Base-by-base conservation (phyloP, 1,140 invertebrate genomes). In the Drosophila equinoxialis region DNA sequence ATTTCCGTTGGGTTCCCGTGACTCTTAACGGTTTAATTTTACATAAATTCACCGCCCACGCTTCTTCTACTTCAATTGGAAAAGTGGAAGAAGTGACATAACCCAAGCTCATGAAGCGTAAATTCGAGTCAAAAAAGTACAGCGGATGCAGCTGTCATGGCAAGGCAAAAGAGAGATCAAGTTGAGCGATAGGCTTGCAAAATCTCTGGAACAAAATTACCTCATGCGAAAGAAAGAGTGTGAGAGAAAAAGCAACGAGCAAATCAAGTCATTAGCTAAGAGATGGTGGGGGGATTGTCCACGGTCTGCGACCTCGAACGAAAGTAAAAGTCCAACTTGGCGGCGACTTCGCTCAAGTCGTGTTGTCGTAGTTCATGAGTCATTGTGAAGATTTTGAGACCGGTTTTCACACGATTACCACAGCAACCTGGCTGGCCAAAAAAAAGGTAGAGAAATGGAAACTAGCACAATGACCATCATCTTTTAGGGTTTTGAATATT, bases 261-360 rank as follows among this genome's bases (percentile, higher is more conserved):
- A 77, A 75, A 75, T 70, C 62, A 71, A 64, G 76, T 75, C 76
- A 78, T 78, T 78, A 78, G 71, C 68, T 71, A 61, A 59, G 17
- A 59, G 57, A 59, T 14, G 33, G 45, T 17, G 45, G 45, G 45
- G 17, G 45, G 23, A 23, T 66, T 20, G n/a, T 57, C 68, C 57
- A 83, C 80, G 84, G 83, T 80, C 80, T 77, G 84, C 84, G 84
- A 89, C 84, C 84, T 89, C 84, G 74, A 89, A 89, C 77, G 84
- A 89, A 89, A 89, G 84, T 89, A 89, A 89, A 89, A 89, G 84
- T 81, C 71, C 45, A 61, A 42, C 45, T 59, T 20, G n/a, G 14
- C 45, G n/a, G 6, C 14, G 14, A 48, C 14, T n/a, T 48, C 6
- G 45, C 4, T 51, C 3, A 23, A 51, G 45, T 51, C 45, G 45